phyloP scores from a whole-genome alignment of 2,797 vertebrate genomes.

The Remorina albescens region DNA sequence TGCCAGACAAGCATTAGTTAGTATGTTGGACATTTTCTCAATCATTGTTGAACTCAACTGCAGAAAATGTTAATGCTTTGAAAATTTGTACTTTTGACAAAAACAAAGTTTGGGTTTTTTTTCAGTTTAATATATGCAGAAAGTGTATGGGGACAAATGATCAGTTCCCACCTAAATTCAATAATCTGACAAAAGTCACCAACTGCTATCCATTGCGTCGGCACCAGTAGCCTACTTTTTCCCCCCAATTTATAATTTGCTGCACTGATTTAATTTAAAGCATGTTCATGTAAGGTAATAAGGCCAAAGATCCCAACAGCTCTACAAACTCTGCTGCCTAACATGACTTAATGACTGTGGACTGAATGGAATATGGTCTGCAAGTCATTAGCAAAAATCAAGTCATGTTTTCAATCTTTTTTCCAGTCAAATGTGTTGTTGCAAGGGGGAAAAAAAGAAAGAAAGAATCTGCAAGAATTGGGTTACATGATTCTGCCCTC shows the following conservation, averaged over 20 bases:
- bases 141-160: slow-evolving; percentile 25
- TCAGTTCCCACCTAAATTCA: slow-evolving; percentile 29
- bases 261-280: background rate
- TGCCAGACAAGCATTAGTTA: slow-evolving; percentile 33
- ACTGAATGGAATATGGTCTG: background rate
- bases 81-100: background rate
- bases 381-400: background rate
- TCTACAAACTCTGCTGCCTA: background rate
- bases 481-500: background rate
- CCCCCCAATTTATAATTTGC: background rate
- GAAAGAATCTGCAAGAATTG: background rate
- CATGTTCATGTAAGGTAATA: background rate
- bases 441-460: too few relatives aligned
- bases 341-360: background rate
- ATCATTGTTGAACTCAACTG: background rate
- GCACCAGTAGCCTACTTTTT: background rate
- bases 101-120: background rate
- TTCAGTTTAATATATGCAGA: background rate
- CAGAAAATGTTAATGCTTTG: background rate
- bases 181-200: background rate
- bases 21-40: slow-evolving; percentile 25
- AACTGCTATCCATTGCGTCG: background rate
- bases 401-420: background rate
- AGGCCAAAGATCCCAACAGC: background rate
- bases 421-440: background rate